Conservation (phyloP, 1,140 invertebrate genomes). For the Hylaeus anthracinus region DNA sequence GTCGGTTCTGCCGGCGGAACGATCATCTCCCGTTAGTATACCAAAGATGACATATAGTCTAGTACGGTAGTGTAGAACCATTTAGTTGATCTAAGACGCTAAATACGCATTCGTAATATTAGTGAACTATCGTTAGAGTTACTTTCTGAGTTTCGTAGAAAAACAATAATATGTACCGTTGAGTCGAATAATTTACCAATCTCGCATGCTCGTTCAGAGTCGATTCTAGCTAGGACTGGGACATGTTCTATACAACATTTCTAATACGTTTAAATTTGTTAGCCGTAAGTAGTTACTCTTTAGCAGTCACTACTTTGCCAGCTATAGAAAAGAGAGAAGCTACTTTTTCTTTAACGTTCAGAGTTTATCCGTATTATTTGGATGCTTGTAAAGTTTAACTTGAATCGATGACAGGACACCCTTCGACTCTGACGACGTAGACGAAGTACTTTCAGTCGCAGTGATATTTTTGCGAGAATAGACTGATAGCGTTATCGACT, state of each 20-base stretch:
- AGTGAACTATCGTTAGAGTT: conserved; percentile 50
- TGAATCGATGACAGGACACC: neutral
- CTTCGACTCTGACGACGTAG: conserved; percentile 9
- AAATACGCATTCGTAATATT: conserved; percentile 57
- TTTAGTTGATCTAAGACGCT: conserved; percentile 59
- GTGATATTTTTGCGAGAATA: conserved; percentile 72
- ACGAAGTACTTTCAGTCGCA: conserved; percentile 54
- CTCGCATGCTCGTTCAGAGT: conserved; percentile 44
- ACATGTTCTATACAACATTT: too few relatives aligned
- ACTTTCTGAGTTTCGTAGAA: conserved; percentile 52
- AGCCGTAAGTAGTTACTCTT: too few relatives aligned
- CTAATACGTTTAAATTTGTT: too few relatives aligned
- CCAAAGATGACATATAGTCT: conserved; percentile 69
- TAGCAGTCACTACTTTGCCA: too few relatives aligned
- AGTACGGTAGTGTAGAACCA: conserved; percentile 59
- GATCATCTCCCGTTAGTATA: conserved; percentile 63
- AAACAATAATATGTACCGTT: conserved; percentile 24
- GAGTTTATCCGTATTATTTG: too few relatives aligned
- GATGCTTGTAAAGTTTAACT: too few relatives aligned
- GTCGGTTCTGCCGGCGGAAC: conserved; percentile 58
- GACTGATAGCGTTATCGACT: conserved; percentile 68
- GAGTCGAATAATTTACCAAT: conserved; percentile 45
- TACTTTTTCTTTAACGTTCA: too few relatives aligned
- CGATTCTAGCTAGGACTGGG: neutral
- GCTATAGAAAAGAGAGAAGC: too few relatives aligned